Evolutionary conservation across 2,797 vertebrate genomes (phyloP), one percentile per base, ranked within the genome.

Genomic region (Chelon labrosus): DNA sequence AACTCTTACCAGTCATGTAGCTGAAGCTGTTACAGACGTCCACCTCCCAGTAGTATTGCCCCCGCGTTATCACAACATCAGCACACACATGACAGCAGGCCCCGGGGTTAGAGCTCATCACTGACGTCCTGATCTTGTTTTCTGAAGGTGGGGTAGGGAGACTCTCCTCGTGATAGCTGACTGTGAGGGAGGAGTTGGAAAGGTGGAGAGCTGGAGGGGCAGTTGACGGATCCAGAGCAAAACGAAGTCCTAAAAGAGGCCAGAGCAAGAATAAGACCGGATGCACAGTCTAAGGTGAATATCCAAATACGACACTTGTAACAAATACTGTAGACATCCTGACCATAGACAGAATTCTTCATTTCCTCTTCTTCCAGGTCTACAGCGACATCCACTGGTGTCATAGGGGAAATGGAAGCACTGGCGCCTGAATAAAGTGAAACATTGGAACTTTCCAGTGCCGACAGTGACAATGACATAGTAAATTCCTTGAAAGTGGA

Each of bases 21-120:
- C 85, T 38, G 10, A 76, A 75, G 83, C 94, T 95, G 89, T 94
- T 93, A 27, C 87, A 94, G 53, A 95, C 93, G 3, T 94, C 94
- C 65, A 93, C 93, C 63, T 95, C 93, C 93, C 93, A 93, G 88
- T 94, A 95, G 77, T 89, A 94, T 77, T 94, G 93, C 10, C 91
- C 93, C 31, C 58, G 87, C 42, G 47, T 51, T 31, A 95, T 73
- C 51, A 83, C 62, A 10, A 92, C 83, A 19, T 91, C 85, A 4
- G 80, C 85, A 2, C 80, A 58, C 67, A 89, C 88, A 60, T 80
- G 79, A 39, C 84, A 84, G 16, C 89, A 62, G 1, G 51, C 42
- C 19, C 14, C 0, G 1, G 39, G 64, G 56, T 82, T 88, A 54
- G 39, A 65, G 59, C 57, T 64, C 62, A 27, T 1, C 27, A 7